A percentile compares a stretch with the other conserved stretches of the same genome.
phyloP scores from a whole-genome alignment of 1,140 invertebrate genomes.

The Geopemphigus sp. region DNA sequence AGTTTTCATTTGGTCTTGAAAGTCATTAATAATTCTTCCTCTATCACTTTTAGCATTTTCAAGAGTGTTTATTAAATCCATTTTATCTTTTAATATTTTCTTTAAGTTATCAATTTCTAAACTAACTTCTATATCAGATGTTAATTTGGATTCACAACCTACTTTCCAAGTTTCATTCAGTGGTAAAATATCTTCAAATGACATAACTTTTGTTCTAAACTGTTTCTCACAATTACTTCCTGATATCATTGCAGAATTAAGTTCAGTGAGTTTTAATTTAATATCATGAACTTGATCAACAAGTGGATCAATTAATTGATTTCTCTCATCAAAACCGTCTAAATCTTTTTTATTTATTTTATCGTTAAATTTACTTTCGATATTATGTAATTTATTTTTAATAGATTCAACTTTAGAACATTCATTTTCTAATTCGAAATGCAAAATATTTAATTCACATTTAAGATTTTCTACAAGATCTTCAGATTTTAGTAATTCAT shows the following conservation, averaged over 20 bases:
- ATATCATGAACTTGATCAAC: conserved; percentile 40
- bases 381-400: not conserved
- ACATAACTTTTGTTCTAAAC: conserved; percentile 23
- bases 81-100: conserved; percentile 17
- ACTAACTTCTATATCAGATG: not conserved
- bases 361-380: not conserved
- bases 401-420: not conserved
- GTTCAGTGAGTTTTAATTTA: conserved; percentile 41
- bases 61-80: not conserved
- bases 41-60: conserved; percentile 1
- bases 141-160: not conserved
- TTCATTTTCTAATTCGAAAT: conserved; percentile 7
- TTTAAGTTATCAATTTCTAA: conserved; percentile 13
- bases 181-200: not conserved
- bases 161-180: not conserved
- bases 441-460: not conserved
- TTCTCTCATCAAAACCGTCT: not conserved
- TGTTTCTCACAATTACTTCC: conserved; percentile 29
- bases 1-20: not conserved
- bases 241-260: conserved; percentile 44
- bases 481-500: conserved; percentile 5
- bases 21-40: not conserved
- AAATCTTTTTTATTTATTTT: conserved; percentile 6
- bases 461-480: not conserved
- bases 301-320: conserved; percentile 36